Conservation (phyloP, 2,888 invertebrate genomes). For the Glyphotaelius pellucidus region DNA sequence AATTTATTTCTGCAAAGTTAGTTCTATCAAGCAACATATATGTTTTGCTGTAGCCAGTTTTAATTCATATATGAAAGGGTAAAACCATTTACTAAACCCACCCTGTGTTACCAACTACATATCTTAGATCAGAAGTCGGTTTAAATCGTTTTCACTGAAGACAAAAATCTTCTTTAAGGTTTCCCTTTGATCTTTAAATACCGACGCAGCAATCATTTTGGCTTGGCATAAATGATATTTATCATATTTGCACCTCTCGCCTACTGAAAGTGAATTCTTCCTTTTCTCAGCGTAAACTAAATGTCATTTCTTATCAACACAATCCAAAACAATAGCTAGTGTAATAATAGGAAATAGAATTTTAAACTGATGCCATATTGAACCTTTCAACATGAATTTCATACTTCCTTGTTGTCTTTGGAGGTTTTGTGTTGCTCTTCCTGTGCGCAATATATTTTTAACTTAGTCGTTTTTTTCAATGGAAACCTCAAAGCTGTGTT, state of each 20-base stretch:
- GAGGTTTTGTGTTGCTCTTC: not conserved
- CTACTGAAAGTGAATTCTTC: not conserved
- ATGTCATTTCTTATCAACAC: not conserved
- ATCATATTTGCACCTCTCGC: not conserved
- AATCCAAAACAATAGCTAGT: not conserved
- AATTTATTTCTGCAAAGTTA: too few species aligned
- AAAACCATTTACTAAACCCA: too few species aligned
- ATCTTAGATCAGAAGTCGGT: too few species aligned
- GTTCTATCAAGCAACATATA: too few species aligned
- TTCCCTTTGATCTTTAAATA: not conserved
- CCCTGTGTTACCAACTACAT: too few species aligned
- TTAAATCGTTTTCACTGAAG: too few species aligned
- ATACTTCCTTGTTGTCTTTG: not conserved
- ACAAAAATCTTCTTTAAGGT: not conserved
- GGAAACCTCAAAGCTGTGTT: not conserved
- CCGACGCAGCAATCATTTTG: not conserved
- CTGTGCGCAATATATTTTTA: not conserved
- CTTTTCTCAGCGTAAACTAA: not conserved
- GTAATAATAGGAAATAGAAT: not conserved
- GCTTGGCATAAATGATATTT: not conserved
- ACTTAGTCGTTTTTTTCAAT: not conserved
- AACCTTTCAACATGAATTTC: not conserved
- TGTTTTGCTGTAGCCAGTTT: too few species aligned
- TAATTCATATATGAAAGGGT: too few species aligned
- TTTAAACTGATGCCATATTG: not conserved